Percentiles rank a stretch among this genome's conserved stretches.
Conservation (phyloP, 2,888 invertebrate species). For the Elmis aenea region DNA sequence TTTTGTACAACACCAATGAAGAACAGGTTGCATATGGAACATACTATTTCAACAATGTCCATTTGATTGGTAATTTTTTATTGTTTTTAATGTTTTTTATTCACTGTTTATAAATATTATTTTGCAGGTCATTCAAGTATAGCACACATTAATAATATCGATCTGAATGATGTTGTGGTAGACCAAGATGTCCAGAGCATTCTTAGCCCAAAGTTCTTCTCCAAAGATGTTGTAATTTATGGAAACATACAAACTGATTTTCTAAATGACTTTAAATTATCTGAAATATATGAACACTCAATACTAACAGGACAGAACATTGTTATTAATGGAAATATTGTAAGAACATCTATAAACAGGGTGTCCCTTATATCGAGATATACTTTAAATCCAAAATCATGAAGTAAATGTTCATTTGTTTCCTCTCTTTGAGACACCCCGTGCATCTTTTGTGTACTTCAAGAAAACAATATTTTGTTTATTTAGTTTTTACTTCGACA, state of each 20-base stretch:
- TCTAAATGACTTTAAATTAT: conserved; percentile 15
- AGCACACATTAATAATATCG: conserved; percentile 33
- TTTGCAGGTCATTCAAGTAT: conserved; percentile 32
- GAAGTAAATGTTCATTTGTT: too few relatives aligned
- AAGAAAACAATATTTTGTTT: too few relatives aligned
- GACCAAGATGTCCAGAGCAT: conserved; percentile 35
- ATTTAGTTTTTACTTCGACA: too few relatives aligned
- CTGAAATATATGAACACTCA: conserved; percentile 11
- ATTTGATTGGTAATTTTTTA: conserved; percentile 28
- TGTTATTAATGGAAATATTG: conserved; percentile 17
- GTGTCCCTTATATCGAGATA: too few relatives aligned
- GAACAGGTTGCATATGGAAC: conserved; percentile 32
- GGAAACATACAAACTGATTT: conserved; percentile 28
- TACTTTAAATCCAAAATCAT: too few relatives aligned
- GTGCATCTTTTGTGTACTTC: too few relatives aligned
- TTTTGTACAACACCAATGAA: conserved; percentile 27
- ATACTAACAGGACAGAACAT: conserved; percentile 12
- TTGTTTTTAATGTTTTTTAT: conserved; percentile 10
- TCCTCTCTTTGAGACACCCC: too few relatives aligned
- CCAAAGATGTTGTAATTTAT: conserved; percentile 27
- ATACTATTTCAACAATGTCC: conserved; percentile 33
- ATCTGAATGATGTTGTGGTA: conserved; percentile 35
- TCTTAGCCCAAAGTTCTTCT: conserved; percentile 33
- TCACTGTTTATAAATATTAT: conserved; percentile 11
- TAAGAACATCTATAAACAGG: too few relatives aligned